Conservation (phyloP, 2,888 invertebrate species). For the Achlya flavicornis region DNA sequence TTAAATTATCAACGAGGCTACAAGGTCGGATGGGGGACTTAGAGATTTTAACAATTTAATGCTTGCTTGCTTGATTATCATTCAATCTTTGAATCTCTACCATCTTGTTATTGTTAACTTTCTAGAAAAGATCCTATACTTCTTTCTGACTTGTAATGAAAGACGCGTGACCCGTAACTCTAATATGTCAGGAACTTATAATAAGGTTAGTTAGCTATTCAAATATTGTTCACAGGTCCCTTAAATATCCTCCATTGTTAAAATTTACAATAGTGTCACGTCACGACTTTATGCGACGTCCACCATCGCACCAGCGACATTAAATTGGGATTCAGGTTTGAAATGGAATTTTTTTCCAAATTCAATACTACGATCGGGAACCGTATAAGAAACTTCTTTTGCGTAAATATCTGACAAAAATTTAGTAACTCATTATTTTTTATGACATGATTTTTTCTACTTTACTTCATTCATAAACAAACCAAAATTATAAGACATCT, state of each 20-base stretch:
- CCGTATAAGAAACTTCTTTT: too few relatives aligned
- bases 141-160: not conserved
- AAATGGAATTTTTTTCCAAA: not conserved
- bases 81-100: not conserved
- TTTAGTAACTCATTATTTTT: too few relatives aligned
- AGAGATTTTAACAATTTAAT: conserved; percentile 1
- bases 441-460: too few relatives aligned
- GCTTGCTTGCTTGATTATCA: not conserved
- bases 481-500: too few relatives aligned
- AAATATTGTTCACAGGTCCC: conserved; percentile 8
- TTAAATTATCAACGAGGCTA: conserved; percentile 22
- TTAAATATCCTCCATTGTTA: conserved; percentile 11
- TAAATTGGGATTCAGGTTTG: conserved; percentile 4
- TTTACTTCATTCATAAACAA: too few relatives aligned
- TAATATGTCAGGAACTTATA: not conserved
- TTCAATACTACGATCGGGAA: not conserved
- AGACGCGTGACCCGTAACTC: not conserved
- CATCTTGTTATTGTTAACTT: not conserved
- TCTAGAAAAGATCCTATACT: not conserved
- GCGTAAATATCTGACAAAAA: too few relatives aligned
- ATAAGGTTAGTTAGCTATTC: conserved; percentile 11
- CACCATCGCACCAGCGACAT: not conserved
- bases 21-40: conserved; percentile 30
- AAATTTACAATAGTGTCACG: conserved; percentile 6
- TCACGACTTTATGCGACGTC: too few relatives aligned